Base-by-base conservation (phyloP, 2,888 invertebrate species). In the Dynastes maya region DNA sequence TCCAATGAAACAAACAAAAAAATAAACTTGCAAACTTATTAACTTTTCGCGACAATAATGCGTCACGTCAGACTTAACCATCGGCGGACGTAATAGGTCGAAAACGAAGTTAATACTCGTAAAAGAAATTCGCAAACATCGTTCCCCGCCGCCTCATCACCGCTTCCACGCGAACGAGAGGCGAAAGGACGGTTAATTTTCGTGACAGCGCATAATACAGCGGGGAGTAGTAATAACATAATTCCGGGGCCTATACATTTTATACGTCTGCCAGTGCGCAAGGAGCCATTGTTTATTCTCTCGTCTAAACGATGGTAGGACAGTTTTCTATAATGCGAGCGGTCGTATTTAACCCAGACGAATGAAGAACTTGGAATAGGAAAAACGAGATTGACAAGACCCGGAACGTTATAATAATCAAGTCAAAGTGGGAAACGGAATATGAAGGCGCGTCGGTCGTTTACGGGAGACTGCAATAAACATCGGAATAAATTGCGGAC, bases 401-500 rank as follows among this genome's bases (percentile, higher is more conserved):
- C 51, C 72, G 76, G 70, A 78, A 64, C 72, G 58, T 74, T 22
- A 74, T 61, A 61, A 74, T 74, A 74, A 74, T 74, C 72, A 74
- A 74, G 45, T 27, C 72, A 45, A 61, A 74, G 72, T 74, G 72
- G 45, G 61, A 63, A 74, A 63, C 61, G 61, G 27, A 61, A 61
- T 40, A 61, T 22, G 61, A 72, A 78, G 53, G 55, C 67, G 40
- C 53, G 70, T 22, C 63, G 16, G 37, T 80, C 81, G 82, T 81
- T 80, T 81, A 81, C 79, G 76, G 82, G 78, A 83, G 81, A 81
- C 80, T 81, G 82, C 82, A 83, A 82, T 82, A 83, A 83, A 83
- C 83, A 83, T 83, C 81, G 40, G 82, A 81, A 79, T 80, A 83
- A 83, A 83, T 83, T 82, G 82, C 80, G 82, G 81, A 81, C 82